Evolutionary conservation across 1,140 invertebrate species (phyloP).

Genomic region (Mactra quadrangularis): DNA sequence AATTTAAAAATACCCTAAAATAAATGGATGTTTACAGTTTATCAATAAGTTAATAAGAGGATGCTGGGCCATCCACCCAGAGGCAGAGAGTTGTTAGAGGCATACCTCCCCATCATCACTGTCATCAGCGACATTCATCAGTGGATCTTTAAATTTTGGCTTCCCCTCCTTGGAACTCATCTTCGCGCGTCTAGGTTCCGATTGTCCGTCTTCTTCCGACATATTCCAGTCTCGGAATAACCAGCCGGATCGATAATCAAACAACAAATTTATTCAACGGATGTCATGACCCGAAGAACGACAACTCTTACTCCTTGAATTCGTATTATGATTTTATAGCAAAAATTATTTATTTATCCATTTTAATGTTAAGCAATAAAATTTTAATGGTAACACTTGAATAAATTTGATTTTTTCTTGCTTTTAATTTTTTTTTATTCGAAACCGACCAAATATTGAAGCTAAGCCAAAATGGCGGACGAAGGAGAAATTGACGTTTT

Average conservation of each 20-base stretch:
- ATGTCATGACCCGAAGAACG: slow-evolving; percentile 27
- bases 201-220: slow-evolving; percentile 56
- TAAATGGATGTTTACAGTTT: too few relatives aligned
- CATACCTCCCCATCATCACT: slow-evolving; percentile 77
- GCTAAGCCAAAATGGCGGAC: slow-evolving; percentile 72
- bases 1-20: too few relatives aligned
- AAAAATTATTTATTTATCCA: too few relatives aligned
- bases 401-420: too few relatives aligned
- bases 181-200: slow-evolving; percentile 33
- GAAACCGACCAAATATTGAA: neutral
- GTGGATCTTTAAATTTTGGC: slow-evolving; percentile 77
- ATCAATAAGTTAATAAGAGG: too few relatives aligned
- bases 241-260: slow-evolving; percentile 21
- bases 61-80: too few relatives aligned
- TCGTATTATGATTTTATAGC: too few relatives aligned
- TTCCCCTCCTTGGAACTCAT: slow-evolving; percentile 61
- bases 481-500: slow-evolving; percentile 83
- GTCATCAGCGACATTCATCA: slow-evolving; percentile 73
- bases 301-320: too few relatives aligned
- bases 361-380: too few relatives aligned
- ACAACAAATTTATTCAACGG: slow-evolving; percentile 46
- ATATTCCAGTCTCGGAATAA: slow-evolving; percentile 25
- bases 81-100: too few relatives aligned
- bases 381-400: too few relatives aligned
- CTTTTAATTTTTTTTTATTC: too few relatives aligned